Evolutionary conservation across 2,888 invertebrate species (phyloP).

Genomic region (Dexiosoma caninum): DNA sequence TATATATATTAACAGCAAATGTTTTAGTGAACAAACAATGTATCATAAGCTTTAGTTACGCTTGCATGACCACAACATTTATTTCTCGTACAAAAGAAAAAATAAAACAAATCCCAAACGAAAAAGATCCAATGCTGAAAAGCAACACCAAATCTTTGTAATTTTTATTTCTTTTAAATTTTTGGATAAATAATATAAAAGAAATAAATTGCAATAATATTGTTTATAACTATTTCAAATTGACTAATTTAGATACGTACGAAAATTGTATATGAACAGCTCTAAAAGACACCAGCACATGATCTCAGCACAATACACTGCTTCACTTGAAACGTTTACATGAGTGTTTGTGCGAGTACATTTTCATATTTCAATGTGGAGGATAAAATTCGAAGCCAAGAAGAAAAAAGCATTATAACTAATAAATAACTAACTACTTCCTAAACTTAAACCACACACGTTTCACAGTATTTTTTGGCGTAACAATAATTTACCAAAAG

Average conservation of each 20-base stretch:
- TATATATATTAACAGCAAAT: neutral
- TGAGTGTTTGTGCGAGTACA: neutral
- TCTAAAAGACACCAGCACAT: neutral
- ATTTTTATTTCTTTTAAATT: neutral
- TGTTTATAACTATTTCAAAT: constrained; percentile 50
- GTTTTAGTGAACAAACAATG: constrained; percentile 45
- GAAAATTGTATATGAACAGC: constrained; percentile 29
- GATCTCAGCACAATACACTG: neutral
- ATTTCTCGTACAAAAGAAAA: constrained; percentile 10
- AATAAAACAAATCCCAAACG: constrained; percentile 3
- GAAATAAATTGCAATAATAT: constrained; percentile 45
- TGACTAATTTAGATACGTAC: constrained; percentile 61
- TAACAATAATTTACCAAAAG: constrained; percentile 49
- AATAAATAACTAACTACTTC: constrained; percentile 52
- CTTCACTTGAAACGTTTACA: neutral
- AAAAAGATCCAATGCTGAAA: constrained; percentile 7
- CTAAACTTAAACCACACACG: constrained; percentile 61
- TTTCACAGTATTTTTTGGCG: constrained; percentile 37
- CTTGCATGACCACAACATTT: constrained; percentile 58
- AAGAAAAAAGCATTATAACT: constrained; percentile 11
- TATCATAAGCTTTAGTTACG: constrained; percentile 48
- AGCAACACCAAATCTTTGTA: constrained; percentile 13
- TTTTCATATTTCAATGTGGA: constrained; percentile 31
- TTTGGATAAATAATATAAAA: constrained; percentile 42
- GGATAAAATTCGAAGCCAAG: constrained; percentile 14